Conservation (phyloP, 2,797 vertebrate genomes). For the Atherinosoma microstoma region DNA sequence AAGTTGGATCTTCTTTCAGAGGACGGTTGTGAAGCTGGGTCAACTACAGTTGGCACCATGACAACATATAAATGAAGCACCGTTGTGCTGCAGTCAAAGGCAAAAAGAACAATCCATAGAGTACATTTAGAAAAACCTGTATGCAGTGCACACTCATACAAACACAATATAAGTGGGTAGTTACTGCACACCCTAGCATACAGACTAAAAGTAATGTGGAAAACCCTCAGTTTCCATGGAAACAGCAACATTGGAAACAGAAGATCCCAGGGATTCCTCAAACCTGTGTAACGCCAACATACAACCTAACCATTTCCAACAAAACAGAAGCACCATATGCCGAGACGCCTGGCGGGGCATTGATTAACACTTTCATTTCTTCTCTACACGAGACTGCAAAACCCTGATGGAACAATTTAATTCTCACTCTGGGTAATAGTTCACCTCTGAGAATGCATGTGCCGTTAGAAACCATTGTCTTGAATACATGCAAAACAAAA, state of each 20-base stretch:
- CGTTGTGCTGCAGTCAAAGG: not conserved
- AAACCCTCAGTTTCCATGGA: slow-evolving; percentile 74
- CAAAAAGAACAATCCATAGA: not conserved
- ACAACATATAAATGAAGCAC: slow-evolving; percentile 21
- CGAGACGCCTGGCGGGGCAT: slow-evolving; percentile 29
- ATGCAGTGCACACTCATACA: not conserved
- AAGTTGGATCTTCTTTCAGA: slow-evolving; percentile 36
- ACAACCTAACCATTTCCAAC: slow-evolving; percentile 13
- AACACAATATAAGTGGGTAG: slow-evolving; percentile 38
- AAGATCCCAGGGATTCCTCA: slow-evolving; percentile 77
- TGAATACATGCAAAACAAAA: not conserved
- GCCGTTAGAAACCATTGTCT: not conserved
- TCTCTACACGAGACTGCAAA: slow-evolving; percentile 22
- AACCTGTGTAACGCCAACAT: slow-evolving; percentile 46
- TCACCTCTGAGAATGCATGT: slow-evolving; percentile 1
- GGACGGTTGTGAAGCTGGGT: slow-evolving; percentile 30
- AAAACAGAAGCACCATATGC: slow-evolving; percentile 27
- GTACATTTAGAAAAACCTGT: not conserved
- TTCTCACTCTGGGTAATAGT: not conserved
- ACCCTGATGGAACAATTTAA: slow-evolving; percentile 12
- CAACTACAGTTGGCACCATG: slow-evolving; percentile 1
- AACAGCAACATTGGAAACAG: slow-evolving; percentile 67
- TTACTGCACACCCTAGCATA: slow-evolving; percentile 32
- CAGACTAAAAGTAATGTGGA: slow-evolving; percentile 53
- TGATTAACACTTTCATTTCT: slow-evolving; percentile 38